These are phyloP conservation scores for Caradrina clavipalpis DNA, from an alignment of 2,888 invertebrate genomes.

Conservation along the genomic window DNA sequence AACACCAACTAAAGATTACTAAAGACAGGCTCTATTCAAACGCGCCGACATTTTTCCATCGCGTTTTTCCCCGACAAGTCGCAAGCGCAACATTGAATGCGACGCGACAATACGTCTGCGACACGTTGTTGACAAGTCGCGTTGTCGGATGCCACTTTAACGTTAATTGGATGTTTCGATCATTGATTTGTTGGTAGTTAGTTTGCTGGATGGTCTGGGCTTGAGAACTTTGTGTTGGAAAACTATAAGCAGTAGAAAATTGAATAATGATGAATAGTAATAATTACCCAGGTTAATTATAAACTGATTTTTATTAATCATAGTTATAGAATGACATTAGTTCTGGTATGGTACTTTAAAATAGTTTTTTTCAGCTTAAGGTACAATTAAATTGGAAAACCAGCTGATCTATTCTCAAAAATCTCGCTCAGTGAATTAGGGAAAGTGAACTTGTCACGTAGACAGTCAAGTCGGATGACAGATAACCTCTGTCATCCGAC, in stretches of 20 bases:
- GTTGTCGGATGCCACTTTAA: slow-evolving; percentile 68
- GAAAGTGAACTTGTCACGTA: too few species aligned
- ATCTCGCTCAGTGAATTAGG: too few species aligned
- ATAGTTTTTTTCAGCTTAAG: too few species aligned
- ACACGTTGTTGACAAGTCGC: slow-evolving; percentile 76
- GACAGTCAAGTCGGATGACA: too few species aligned
- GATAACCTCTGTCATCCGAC: too few species aligned
- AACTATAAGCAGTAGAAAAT: background rate
- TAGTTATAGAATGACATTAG: too few species aligned
- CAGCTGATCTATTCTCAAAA: too few species aligned
- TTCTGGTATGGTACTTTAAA: too few species aligned
- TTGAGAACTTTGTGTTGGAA: slow-evolving; percentile 20
- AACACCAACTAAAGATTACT: slow-evolving; percentile 32
- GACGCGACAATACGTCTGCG: slow-evolving; percentile 83
- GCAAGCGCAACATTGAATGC: slow-evolving; percentile 75
- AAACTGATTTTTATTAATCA: too few species aligned
- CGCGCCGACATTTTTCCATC: slow-evolving; percentile 73
- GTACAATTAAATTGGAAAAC: too few species aligned
- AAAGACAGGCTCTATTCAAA: slow-evolving; percentile 72
- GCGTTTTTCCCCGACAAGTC: slow-evolving; percentile 61
- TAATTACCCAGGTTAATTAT: too few species aligned
- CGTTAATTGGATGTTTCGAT: slow-evolving; percentile 75
- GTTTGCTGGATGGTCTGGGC: slow-evolving; percentile 1
- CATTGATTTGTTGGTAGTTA: slow-evolving; percentile 62
- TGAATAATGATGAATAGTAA: too few species aligned